Conservation (phyloP, 92 coral and sea anemone genomes). For the Galaxea fascicularis region DNA sequence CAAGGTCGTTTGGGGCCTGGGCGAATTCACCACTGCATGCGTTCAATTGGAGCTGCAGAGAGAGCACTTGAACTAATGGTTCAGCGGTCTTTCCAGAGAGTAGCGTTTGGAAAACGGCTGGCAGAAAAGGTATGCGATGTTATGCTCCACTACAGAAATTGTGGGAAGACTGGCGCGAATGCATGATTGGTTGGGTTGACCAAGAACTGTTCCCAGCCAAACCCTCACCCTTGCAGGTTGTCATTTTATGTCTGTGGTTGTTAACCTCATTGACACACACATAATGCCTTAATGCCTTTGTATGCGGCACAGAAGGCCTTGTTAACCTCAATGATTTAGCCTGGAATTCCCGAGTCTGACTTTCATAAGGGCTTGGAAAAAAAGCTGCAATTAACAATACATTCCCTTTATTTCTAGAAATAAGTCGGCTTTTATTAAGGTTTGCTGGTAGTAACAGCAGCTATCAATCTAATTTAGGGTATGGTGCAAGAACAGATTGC, state of each 20-base stretch:
- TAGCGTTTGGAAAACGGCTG: conserved; percentile 89
- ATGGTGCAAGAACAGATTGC: conserved; percentile 95
- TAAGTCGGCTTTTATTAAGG: too few relatives aligned
- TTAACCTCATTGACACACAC: too few relatives aligned
- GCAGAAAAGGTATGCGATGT: conserved; percentile 86
- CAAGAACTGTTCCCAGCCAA: neutral
- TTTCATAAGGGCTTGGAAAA: neutral
- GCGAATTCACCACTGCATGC: conserved; percentile 98
- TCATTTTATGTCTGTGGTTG: too few relatives aligned
- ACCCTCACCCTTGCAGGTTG: too few relatives aligned
- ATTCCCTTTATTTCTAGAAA: neutral
- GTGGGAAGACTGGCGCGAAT: too few relatives aligned
- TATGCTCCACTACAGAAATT: too few relatives aligned
- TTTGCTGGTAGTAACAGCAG: neutral
- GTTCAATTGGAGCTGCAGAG: conserved; percentile 89
- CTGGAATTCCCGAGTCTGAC: too few relatives aligned
- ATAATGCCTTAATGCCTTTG: too few relatives aligned
- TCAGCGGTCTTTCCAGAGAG: conserved; percentile 84
- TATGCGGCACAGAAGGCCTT: too few relatives aligned
- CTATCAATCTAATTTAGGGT: conserved; percentile 59
- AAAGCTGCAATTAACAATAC: neutral
- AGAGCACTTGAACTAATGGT: conserved; percentile 88
- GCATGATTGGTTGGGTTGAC: neutral
- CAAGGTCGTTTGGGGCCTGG: conserved; percentile 99
- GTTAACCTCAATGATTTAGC: too few relatives aligned